Conservation (phyloP, 2,888 invertebrate genomes). For the Drosophila paramelanica region DNA sequence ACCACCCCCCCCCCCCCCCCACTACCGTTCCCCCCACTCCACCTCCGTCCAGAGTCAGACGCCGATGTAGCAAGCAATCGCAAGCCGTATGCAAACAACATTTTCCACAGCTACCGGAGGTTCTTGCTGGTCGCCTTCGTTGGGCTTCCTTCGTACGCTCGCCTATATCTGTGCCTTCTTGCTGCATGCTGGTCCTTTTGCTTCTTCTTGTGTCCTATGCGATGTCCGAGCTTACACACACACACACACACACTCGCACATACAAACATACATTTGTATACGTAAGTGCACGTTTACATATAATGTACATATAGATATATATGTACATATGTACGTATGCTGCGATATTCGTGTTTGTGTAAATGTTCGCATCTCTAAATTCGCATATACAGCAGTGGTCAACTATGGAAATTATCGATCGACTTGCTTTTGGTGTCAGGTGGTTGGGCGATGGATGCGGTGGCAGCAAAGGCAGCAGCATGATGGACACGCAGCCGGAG, state of each 20-base stretch:
- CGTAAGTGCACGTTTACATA: slow-evolving; percentile 26
- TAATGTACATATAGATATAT: slow-evolving; percentile 21
- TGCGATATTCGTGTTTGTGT: slow-evolving; percentile 69
- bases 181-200: slow-evolving; percentile 61
- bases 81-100: slow-evolving; percentile 84
- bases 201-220: slow-evolving; percentile 64
- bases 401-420: slow-evolving; percentile 85
- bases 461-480: slow-evolving; percentile 61
- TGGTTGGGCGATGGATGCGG: slow-evolving; percentile 79
- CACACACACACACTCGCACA: slow-evolving; percentile 1
- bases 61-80: slow-evolving; percentile 75
- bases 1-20: slow-evolving; percentile 23
- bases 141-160: slow-evolving; percentile 69
- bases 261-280: slow-evolving; percentile 2
- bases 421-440: slow-evolving; percentile 84
- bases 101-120: slow-evolving; percentile 77
- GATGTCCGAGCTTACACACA: slow-evolving; percentile 40
- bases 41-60: slow-evolving; percentile 38
- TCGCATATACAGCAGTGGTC: slow-evolving; percentile 84
- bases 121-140: slow-evolving; percentile 77
- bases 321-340: slow-evolving; percentile 7
- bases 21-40: too few species aligned
- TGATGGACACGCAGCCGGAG: slow-evolving; percentile 74
- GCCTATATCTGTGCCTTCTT: slow-evolving; percentile 66
- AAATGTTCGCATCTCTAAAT: slow-evolving; percentile 82